A percentile compares a stretch with the other conserved stretches of the same genome.
These are phyloP conservation scores for Mixornis gularis DNA, from an alignment of 2,113 vertebrate species.

Conservation along the genomic window DNA sequence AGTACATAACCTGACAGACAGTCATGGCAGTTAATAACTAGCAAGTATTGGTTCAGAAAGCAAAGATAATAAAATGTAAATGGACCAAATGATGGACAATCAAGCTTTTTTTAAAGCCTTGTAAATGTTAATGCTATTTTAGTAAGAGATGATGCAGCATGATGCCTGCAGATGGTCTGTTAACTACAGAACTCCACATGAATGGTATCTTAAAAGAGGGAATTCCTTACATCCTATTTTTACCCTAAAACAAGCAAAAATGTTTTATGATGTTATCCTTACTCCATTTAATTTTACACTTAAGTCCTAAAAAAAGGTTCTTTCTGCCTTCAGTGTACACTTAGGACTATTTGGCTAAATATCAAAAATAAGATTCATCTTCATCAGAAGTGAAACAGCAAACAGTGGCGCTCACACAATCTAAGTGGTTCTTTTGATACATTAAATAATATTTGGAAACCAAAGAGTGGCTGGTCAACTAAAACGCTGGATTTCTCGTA, in stretches of 20 bases:
- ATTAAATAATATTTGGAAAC: background rate
- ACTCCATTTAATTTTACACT: background rate
- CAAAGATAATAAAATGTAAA: background rate
- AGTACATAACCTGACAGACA: background rate
- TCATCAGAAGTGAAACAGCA: background rate
- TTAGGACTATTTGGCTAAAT: background rate
- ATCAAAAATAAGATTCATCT: background rate
- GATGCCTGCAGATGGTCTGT: background rate
- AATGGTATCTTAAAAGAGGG: background rate
- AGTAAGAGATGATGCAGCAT: background rate
- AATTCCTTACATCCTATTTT: background rate
- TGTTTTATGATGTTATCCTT: background rate
- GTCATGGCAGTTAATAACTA: background rate
- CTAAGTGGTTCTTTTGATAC: background rate
- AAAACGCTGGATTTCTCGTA: background rate
- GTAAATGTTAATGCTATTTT: background rate
- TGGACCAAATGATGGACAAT: background rate
- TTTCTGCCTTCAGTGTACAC: background rate
- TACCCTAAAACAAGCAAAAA: background rate
- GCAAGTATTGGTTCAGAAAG: background rate
- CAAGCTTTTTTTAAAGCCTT: background rate
- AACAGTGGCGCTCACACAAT: background rate
- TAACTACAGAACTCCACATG: background rate
- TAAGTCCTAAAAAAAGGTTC: background rate
- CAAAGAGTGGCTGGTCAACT: background rate